Evolutionary conservation across 1,140 invertebrate genomes (phyloP).

Genomic region (Hypothenemus hampei): DNA sequence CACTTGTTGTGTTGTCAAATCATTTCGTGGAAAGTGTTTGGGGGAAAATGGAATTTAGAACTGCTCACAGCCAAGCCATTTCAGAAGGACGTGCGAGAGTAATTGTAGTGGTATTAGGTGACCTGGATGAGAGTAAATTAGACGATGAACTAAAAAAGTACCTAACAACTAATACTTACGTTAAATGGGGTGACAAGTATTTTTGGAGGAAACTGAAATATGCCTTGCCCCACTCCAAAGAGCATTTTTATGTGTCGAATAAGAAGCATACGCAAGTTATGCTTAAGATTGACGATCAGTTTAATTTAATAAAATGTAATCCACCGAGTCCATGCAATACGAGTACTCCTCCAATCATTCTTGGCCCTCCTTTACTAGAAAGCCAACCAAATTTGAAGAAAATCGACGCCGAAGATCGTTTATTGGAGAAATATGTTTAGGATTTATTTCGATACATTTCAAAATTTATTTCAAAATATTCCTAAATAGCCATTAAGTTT

Average conservation of each 20-base stretch:
- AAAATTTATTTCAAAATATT: slow-evolving; percentile 2
- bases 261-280: slow-evolving; percentile 12
- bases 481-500: background rate
- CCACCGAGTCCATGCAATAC: slow-evolving; percentile 16
- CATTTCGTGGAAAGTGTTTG: slow-evolving; percentile 79
- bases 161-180: slow-evolving; percentile 78
- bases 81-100: slow-evolving; percentile 57
- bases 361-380: slow-evolving; percentile 12
- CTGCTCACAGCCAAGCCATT: slow-evolving; percentile 71
- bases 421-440: slow-evolving; percentile 7
- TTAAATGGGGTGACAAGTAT: slow-evolving; percentile 76
- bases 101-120: slow-evolving; percentile 72
- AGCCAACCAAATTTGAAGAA: background rate
- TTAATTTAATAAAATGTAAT: slow-evolving; percentile 15
- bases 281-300: slow-evolving; percentile 26
- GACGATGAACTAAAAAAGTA: slow-evolving; percentile 73
- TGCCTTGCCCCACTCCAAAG: slow-evolving; percentile 41
- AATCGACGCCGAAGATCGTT: slow-evolving; percentile 3
- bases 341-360: slow-evolving; percentile 18
- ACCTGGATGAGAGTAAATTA: slow-evolving; percentile 61
- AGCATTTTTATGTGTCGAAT: slow-evolving; percentile 11
- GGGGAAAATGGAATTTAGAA: slow-evolving; percentile 79
- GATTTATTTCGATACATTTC: background rate
- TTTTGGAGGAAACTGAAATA: slow-evolving; percentile 83
- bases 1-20: slow-evolving; percentile 76